Percentiles rank a stretch among this genome's conserved stretches.
Evolutionary conservation across 1,140 invertebrate species (phyloP).

Genomic region (Drosophila funebris): DNA sequence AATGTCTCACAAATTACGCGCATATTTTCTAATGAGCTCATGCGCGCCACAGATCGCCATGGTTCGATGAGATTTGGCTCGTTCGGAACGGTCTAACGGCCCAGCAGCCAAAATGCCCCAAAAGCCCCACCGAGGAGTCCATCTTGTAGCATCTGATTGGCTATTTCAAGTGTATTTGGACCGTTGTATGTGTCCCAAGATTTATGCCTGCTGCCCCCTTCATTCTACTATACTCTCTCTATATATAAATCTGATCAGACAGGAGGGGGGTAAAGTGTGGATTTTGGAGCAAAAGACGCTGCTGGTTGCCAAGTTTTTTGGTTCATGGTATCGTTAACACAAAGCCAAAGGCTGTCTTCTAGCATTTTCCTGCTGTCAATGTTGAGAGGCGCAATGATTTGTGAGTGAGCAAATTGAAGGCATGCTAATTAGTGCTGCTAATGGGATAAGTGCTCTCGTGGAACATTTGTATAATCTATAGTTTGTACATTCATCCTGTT

Average conservation of each 20-base stretch:
- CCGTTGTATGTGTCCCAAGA: conserved; percentile 18
- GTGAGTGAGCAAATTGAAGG: conserved; percentile 52
- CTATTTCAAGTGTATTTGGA: conserved; percentile 24
- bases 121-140: neutral
- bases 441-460: conserved; percentile 53
- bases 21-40: conserved; percentile 82
- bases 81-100: conserved; percentile 37
- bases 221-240: neutral
- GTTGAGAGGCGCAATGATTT: conserved; percentile 72
- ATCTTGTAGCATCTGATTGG: conserved; percentile 16
- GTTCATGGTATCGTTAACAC: conserved; percentile 66
- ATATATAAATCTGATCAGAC: neutral
- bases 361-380: conserved; percentile 66
- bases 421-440: conserved; percentile 64
- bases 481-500: neutral
- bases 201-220: conserved; percentile 12
- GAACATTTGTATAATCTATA: neutral
- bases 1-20: conserved; percentile 73
- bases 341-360: conserved; percentile 53
- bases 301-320: conserved; percentile 57
- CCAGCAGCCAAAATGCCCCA: neutral
- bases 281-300: conserved; percentile 27
- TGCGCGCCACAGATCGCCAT: conserved; percentile 64
- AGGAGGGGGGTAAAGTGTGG: neutral
- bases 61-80: conserved; percentile 62